These are phyloP conservation scores for Ramphastos sulfuratus DNA, from an alignment of 2,113 vertebrate genomes.

Conservation along the genomic window DNA sequence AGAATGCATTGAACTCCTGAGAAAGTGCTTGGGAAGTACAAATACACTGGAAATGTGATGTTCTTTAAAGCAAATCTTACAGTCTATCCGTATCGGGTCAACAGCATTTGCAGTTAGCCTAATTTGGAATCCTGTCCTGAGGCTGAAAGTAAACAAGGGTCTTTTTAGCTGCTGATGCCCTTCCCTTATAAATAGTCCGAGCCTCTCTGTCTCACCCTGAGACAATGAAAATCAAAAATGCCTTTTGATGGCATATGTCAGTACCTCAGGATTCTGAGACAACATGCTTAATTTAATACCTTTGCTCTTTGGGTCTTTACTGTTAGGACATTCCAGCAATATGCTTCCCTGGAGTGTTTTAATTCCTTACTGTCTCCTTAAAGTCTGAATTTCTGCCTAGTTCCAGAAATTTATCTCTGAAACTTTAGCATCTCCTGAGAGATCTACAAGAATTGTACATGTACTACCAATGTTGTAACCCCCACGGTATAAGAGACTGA, in stretches of 20 bases:
- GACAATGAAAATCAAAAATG: neutral
- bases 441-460: conserved; percentile 32
- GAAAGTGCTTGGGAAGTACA: neutral
- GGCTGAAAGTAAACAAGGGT: neutral
- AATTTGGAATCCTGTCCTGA: neutral
- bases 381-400: conserved; percentile 26
- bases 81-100: neutral
- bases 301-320: neutral
- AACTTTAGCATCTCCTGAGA: conserved; percentile 44
- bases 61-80: neutral
- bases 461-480: conserved; percentile 23
- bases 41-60: neutral
- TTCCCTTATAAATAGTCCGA: neutral
- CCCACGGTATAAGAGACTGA: neutral
- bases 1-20: neutral
- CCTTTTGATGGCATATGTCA: neutral
- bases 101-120: neutral
- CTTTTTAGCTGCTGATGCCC: neutral
- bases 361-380: conserved; percentile 27
- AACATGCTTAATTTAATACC: neutral
- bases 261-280: neutral
- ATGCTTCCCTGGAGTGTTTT: neutral
- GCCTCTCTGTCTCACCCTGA: neutral
- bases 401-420: conserved; percentile 39
- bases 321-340: neutral